Percentiles rank a stretch among this genome's conserved stretches.
These are phyloP conservation scores for Acronicta alni DNA, from an alignment of 2,888 invertebrate genomes.

Conservation along the genomic window DNA sequence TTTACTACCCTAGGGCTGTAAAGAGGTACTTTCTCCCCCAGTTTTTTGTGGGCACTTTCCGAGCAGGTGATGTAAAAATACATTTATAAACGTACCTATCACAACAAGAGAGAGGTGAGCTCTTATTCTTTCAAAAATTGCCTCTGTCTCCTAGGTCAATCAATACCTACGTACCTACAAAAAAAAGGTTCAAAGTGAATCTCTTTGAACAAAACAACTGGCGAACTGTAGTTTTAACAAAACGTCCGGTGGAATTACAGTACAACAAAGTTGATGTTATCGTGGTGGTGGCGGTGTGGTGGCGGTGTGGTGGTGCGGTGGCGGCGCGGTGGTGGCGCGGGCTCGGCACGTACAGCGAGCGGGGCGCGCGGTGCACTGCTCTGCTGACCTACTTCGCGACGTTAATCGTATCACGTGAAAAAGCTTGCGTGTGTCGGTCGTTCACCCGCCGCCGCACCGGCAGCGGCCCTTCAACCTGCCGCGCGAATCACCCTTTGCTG, in stretches of 20 bases:
- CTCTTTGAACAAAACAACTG: slow-evolving; percentile 8
- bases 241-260: slow-evolving; percentile 22
- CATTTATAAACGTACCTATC: too few relatives aligned
- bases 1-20: too few relatives aligned
- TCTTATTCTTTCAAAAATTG: too few relatives aligned
- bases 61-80: too few relatives aligned
- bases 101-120: too few relatives aligned
- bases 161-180: too few relatives aligned
- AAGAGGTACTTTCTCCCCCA: too few relatives aligned
- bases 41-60: too few relatives aligned
- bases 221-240: slow-evolving; percentile 26
- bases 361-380: slow-evolving; percentile 67
- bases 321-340: slow-evolving; percentile 33
- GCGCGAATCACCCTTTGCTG: slow-evolving; percentile 18
- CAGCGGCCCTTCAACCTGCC: slow-evolving; percentile 53
- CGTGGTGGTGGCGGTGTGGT: slow-evolving; percentile 29
- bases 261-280: slow-evolving; percentile 34
- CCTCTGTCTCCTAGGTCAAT: too few relatives aligned
- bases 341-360: slow-evolving; percentile 45
- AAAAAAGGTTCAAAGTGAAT: slow-evolving; percentile 3
- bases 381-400: slow-evolving; percentile 79
- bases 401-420: slow-evolving; percentile 82
- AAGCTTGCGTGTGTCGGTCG: slow-evolving; percentile 80
- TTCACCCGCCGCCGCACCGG: slow-evolving; percentile 62
- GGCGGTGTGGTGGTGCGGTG: slow-evolving; percentile 22